A percentile compares a stretch with the other conserved stretches of the same genome.
Conservation (phyloP, 2,113 vertebrate species). For the Zeus faber region DNA sequence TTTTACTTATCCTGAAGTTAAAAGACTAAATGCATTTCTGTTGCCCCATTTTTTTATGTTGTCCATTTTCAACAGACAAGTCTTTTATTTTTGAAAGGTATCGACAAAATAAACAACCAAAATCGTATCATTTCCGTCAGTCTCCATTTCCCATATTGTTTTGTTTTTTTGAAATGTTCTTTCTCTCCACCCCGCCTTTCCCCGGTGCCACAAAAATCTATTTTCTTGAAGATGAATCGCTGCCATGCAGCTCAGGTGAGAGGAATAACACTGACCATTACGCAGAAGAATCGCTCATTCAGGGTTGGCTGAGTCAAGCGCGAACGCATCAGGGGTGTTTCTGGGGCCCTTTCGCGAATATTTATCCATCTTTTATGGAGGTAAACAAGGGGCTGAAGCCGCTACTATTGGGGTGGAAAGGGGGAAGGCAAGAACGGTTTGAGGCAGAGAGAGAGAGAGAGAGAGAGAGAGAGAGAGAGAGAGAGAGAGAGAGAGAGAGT, state of each 20-base stretch:
- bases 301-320: constrained; percentile 38
- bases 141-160: no score
- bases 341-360: constrained; percentile 14
- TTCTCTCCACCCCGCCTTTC: no score
- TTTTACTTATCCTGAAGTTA: no score
- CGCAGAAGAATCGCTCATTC: constrained; percentile 39
- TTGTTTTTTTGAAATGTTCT: no score
- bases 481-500: not conserved
- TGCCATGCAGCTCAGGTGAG: not conserved
- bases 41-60: no score
- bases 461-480: not conserved
- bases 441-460: not conserved
- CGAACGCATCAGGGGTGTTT: constrained; percentile 25
- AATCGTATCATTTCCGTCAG: no score
- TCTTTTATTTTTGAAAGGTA: no score
- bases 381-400: constrained; percentile 16
- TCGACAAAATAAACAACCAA: no score
- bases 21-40: no score
- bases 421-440: not conserved
- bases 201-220: no score
- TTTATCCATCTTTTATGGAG: constrained; percentile 41
- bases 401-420: constrained; percentile 16
- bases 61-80: no score
- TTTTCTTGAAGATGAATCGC: no score
- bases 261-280: constrained; percentile 1